Conservation (phyloP, 2,113 vertebrate genomes). For the Ahaetulla prasina region DNA sequence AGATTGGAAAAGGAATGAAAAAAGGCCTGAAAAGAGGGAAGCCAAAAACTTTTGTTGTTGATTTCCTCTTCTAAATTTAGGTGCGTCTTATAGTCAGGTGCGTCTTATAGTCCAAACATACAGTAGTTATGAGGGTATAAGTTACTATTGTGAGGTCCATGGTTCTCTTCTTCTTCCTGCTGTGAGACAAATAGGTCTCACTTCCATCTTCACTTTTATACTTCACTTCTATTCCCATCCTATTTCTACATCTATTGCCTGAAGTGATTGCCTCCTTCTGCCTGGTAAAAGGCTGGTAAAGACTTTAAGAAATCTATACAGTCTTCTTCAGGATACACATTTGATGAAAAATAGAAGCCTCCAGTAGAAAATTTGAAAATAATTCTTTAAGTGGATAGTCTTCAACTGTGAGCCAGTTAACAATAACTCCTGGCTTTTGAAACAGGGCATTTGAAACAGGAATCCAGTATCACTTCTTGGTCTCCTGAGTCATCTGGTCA, state of each 20-base stretch:
- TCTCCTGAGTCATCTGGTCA: conserved; percentile 42
- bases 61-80: too few relatives aligned
- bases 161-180: background rate
- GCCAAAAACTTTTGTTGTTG: too few relatives aligned
- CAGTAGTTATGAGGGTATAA: background rate
- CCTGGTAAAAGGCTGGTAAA: background rate
- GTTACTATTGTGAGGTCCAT: background rate
- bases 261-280: background rate
- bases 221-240: too few relatives aligned
- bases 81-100: too few relatives aligned
- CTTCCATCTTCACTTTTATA: background rate
- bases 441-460: conserved; percentile 28
- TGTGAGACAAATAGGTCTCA: background rate
- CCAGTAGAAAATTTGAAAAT: background rate
- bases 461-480: conserved; percentile 40
- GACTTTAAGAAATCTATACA: background rate
- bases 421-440: background rate
- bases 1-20: too few relatives aligned
- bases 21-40: too few relatives aligned
- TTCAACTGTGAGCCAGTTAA: conserved; percentile 45
- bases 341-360: background rate
- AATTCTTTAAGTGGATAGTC: conserved; percentile 26
- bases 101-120: background rate
- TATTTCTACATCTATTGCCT: background rate
- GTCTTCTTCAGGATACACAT: background rate